Base-by-base conservation (phyloP, 2,113 vertebrate genomes). In the Hippocampus abdominalis region DNA sequence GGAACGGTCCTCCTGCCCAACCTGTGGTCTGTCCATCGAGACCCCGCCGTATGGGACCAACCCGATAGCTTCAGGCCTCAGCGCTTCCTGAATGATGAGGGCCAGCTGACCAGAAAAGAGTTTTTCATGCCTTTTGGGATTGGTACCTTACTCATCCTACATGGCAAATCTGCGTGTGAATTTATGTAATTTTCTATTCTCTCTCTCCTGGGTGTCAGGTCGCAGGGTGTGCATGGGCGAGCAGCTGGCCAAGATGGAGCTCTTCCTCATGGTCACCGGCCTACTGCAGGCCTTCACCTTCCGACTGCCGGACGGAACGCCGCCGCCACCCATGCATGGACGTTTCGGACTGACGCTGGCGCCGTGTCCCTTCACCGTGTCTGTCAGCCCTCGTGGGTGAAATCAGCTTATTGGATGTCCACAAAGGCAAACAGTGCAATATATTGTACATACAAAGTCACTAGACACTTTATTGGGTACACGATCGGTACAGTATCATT, bases 191-290 rank as follows among this genome's bases (percentile, higher is more conserved):
- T 13, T 48, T 64, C 66, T 20, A 0, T 25, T n/a, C 25, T 6
- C 5, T 66, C 27, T 76, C 2, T 46, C 84, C 66, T 53, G 40
- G 40, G 40, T 15, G 16, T 63, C 73, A 99, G 97, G 96, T 79
- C 96, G 94, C 71, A 93, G 96, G 62, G 94, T 96, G 48, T 97
- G 96, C 79, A 98, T 98, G 96, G 96, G 96, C 51, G 96, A 98
- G 77, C 96, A 98, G 78, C 87, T 98, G 90, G 97, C 96, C 9
- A 97, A 97, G 91, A 97, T 97, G 96, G 96, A 98, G 87, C 75
- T 98, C 9, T 97, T 98, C 87, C 91, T 98, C 81, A 94, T 92
- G 63, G 94, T 97, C 44, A 90, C 92, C 72, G 93, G 88, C 70
- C 90, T 98, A 49, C 92, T 98, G 89, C 95, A 98, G 87, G 92